Conservation (phyloP, 2,888 invertebrate genomes). For the Dicyrtoma fusca region DNA sequence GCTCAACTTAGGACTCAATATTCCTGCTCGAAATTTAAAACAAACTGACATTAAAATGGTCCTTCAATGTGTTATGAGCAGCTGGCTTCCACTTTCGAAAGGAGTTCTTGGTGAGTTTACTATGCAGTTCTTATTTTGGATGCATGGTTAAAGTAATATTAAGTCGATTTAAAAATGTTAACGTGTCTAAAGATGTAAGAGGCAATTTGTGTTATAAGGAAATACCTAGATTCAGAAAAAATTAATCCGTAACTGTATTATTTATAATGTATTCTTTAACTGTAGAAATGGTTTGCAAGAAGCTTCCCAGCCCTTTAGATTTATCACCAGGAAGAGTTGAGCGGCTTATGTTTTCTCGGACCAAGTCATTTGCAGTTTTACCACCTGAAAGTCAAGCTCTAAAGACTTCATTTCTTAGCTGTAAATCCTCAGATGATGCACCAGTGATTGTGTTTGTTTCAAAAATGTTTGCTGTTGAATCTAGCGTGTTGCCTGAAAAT, state of each 20-base stretch:
- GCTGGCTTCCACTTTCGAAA: constrained; percentile 86
- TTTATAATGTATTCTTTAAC: constrained; percentile 39
- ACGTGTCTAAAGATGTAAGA: no score
- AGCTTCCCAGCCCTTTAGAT: constrained; percentile 80
- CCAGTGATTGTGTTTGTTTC: constrained; percentile 79
- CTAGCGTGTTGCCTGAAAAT: constrained; percentile 75
- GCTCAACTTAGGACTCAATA: constrained; percentile 75
- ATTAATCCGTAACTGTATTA: no score
- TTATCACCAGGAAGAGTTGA: constrained; percentile 78
- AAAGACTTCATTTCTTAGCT: constrained; percentile 71
- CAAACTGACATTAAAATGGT: constrained; percentile 77
- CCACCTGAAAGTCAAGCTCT: constrained; percentile 72
- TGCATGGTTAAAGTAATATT: no score
- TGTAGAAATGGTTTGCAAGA: constrained; percentile 72
- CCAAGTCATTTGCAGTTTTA: constrained; percentile 70
- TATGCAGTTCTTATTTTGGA: no score
- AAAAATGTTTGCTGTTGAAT: constrained; percentile 86
- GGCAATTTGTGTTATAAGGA: no score
- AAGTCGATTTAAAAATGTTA: no score
- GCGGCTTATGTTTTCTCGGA: constrained; percentile 76
- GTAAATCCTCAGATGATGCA: constrained; percentile 67
- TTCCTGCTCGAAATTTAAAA: constrained; percentile 75
- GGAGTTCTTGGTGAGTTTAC: constrained; percentile 71
- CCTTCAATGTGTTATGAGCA: constrained; percentile 78
- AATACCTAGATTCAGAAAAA: no score